Conservation (phyloP, 2,113 vertebrate genomes). For the Macrotis lagotis region DNA sequence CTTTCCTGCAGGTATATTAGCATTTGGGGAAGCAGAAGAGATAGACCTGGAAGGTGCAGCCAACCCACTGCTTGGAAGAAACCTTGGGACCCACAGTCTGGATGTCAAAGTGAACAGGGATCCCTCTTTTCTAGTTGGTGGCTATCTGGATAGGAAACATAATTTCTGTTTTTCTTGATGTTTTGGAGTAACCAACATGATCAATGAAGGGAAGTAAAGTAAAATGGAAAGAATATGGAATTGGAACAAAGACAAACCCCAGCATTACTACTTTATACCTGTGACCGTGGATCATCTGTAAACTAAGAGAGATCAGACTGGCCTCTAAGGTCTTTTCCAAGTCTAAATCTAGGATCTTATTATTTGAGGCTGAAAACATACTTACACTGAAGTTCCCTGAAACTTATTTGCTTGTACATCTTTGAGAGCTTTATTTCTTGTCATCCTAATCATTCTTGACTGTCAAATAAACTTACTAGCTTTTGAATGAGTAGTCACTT, state of each 20-base stretch:
- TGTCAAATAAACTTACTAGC: neutral
- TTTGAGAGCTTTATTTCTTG: neutral
- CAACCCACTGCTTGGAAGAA: neutral
- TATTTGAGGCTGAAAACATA: neutral
- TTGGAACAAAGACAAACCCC: neutral
- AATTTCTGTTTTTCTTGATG: conserved; percentile 34
- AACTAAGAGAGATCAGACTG: neutral
- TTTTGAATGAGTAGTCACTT: neutral
- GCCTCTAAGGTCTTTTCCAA: neutral
- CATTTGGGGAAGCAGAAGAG: neutral
- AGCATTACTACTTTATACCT: neutral
- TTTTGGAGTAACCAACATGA: conserved; percentile 19
- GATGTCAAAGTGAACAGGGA: neutral
- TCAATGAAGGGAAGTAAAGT: neutral
- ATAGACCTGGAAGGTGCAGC: neutral
- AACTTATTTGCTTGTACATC: neutral
- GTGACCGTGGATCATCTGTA: neutral
- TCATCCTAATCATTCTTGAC: conserved; percentile 24
- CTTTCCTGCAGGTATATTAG: neutral
- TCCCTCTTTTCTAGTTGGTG: neutral
- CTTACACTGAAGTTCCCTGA: neutral
- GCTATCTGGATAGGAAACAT: neutral
- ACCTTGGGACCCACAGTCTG: neutral
- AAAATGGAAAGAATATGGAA: neutral
- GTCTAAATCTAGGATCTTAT: neutral